Conservation (phyloP, 2,888 invertebrate genomes). For the Scaptomyza flava region DNA sequence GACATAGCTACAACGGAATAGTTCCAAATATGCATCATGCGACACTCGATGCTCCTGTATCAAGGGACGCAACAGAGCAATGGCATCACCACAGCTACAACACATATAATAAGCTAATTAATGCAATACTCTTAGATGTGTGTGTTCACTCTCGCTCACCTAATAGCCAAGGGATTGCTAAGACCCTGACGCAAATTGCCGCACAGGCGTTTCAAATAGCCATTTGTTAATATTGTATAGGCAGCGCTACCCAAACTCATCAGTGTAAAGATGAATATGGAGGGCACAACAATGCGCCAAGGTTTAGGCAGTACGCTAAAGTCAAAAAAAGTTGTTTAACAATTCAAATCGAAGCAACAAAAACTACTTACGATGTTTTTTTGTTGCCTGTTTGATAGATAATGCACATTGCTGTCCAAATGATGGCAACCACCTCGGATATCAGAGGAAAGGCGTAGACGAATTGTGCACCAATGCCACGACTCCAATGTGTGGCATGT, state of each 20-base stretch:
- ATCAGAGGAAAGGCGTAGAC: conserved; percentile 80
- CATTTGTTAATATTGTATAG: conserved; percentile 76
- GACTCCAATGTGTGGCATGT: conserved; percentile 73
- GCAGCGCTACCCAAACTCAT: conserved; percentile 74
- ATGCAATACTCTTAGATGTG: background rate
- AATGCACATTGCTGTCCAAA: conserved; percentile 82
- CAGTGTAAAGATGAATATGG: conserved; percentile 76
- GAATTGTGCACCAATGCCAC: conserved; percentile 71
- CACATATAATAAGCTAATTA: background rate
- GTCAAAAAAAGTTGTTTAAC: background rate
- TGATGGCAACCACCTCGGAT: conserved; percentile 80
- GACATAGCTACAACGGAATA: conserved; percentile 73
- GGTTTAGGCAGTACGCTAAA: conserved; percentile 82
- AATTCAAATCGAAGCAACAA: background rate
- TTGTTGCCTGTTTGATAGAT: conserved; percentile 81
- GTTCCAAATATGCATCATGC: conserved; percentile 71
- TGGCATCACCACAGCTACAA: conserved; percentile 77
- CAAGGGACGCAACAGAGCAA: conserved; percentile 75
- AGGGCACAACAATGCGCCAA: conserved; percentile 83
- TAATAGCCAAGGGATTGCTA: conserved; percentile 70
- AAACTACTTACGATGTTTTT: conserved; percentile 73
- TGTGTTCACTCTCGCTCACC: conserved; percentile 45
- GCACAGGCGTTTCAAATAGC: conserved; percentile 72
- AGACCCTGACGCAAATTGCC: conserved; percentile 67
- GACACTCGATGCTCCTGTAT: conserved; percentile 72